These are phyloP conservation scores for Dichetophora obliterata DNA, from an alignment of 2,888 invertebrate species.

Conservation along the genomic window DNA sequence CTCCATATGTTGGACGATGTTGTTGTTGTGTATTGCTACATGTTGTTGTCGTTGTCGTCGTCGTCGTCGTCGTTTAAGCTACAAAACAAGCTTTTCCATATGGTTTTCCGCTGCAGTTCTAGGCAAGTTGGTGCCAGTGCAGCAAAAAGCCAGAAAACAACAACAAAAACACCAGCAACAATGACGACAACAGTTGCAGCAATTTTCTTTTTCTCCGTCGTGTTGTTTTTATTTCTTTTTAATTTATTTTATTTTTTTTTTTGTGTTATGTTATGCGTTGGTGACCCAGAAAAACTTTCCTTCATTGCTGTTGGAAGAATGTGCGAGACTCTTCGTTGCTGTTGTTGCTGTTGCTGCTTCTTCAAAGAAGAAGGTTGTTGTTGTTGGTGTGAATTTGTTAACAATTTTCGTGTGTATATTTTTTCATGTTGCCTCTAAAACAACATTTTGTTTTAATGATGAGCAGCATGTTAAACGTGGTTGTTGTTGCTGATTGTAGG, in stretches of 20 bases:
- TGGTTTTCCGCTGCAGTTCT: neutral
- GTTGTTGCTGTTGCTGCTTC: neutral
- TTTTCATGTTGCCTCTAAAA: neutral
- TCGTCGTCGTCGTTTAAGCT: neutral
- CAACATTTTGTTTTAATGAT: neutral
- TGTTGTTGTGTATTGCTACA: neutral
- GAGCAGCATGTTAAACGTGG: neutral
- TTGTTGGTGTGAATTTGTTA: slow-evolving; percentile 11
- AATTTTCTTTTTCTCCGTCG: slow-evolving; percentile 19
- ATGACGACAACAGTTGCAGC: slow-evolving; percentile 40
- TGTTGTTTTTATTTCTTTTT: neutral
- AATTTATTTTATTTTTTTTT: neutral
- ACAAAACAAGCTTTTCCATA: slow-evolving; percentile 4
- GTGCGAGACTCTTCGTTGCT: neutral
- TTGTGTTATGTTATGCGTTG: slow-evolving; percentile 22
- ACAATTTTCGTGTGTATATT: neutral
- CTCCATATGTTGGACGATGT: neutral
- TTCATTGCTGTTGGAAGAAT: slow-evolving; percentile 1
- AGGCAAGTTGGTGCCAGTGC: slow-evolving; percentile 16
- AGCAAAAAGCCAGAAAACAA: slow-evolving; percentile 54
- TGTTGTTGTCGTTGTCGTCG: too few relatives aligned
- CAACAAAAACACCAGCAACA: slow-evolving; percentile 33
- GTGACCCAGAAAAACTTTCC: slow-evolving; percentile 39
- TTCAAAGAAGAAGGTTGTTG: neutral
- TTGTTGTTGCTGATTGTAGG: neutral